Conservation (phyloP, 2,797 vertebrate genomes). For the Heterohyrax brucei region DNA sequence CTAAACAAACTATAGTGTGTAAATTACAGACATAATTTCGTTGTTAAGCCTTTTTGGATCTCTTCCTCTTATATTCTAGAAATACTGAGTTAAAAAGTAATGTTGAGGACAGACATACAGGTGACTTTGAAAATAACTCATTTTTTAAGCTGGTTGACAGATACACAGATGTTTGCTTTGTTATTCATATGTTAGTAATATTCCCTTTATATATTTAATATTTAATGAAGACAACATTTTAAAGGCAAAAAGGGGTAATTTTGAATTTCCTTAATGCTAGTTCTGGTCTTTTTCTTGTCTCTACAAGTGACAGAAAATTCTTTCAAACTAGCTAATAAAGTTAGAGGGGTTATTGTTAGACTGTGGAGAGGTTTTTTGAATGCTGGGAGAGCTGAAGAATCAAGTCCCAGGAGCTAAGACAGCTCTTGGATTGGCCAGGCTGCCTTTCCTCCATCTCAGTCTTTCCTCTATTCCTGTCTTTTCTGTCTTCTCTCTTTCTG, state of each 20-base stretch:
- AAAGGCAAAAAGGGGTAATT: neutral
- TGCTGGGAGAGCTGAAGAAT: neutral
- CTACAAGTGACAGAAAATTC: neutral
- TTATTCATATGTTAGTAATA: neutral
- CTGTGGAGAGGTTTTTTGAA: neutral
- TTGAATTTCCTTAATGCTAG: neutral
- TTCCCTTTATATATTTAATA: neutral
- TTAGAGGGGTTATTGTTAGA: neutral
- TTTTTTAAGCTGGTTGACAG: neutral
- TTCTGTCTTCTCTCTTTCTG: neutral
- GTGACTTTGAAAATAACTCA: conserved; percentile 30
- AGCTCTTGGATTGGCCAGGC: neutral
- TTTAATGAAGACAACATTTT: conserved; percentile 46
- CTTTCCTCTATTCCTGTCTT: neutral
- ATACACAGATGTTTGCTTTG: neutral
- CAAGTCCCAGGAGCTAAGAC: neutral
- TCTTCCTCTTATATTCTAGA: neutral
- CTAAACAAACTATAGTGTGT: conserved; percentile 9
- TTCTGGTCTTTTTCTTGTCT: neutral
- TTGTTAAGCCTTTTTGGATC: neutral
- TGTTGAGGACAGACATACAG: neutral
- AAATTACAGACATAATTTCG: neutral
- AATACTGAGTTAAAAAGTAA: conserved; percentile 58
- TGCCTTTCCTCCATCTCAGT: neutral
- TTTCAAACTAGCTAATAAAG: neutral